A percentile compares a stretch with the other conserved stretches of the same genome.
These are phyloP conservation scores for Notothenia coriiceps DNA, from an alignment of 2,113 vertebrate genomes.

Conservation along the genomic window DNA sequence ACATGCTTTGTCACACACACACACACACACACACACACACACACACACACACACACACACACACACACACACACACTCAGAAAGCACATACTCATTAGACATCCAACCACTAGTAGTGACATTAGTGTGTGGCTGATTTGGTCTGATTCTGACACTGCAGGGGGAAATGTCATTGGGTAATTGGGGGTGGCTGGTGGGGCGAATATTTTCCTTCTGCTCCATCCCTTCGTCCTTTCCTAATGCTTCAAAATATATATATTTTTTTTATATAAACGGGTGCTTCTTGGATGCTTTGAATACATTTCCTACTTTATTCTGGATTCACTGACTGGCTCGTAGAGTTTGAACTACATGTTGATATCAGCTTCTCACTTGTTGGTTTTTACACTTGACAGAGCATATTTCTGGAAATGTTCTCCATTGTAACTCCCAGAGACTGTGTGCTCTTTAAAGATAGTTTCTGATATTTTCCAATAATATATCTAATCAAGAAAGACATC, in stretches of 20 bases:
- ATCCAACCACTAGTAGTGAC: slow-evolving; percentile 62
- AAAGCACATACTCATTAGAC: slow-evolving; percentile 40
- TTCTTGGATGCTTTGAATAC: not conserved
- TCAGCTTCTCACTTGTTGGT: too few species aligned
- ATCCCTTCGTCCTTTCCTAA: not conserved
- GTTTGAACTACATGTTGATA: too few species aligned
- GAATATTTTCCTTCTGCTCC: slow-evolving; percentile 35
- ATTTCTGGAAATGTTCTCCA: too few species aligned
- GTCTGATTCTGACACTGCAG: slow-evolving; percentile 46
- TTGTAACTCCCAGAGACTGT: too few species aligned
- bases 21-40: not conserved
- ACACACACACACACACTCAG: not conserved
- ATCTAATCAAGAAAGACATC: too few species aligned
- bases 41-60: slow-evolving; percentile 3
- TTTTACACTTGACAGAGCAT: too few species aligned
- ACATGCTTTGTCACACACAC: not conserved
- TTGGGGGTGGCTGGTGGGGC: not conserved
- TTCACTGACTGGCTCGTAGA: not conserved
- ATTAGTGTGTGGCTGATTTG: slow-evolving; percentile 67
- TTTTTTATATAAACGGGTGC: too few species aligned
- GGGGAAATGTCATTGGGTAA: slow-evolving; percentile 45
- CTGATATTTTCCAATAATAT: too few species aligned
- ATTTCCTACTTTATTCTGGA: slow-evolving; percentile 3
- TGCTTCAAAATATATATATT: slow-evolving; percentile 53
- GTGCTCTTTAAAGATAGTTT: too few species aligned